Evolutionary conservation across 2,888 invertebrate species (phyloP).

Genomic region (Cecidostiba fungosa): DNA sequence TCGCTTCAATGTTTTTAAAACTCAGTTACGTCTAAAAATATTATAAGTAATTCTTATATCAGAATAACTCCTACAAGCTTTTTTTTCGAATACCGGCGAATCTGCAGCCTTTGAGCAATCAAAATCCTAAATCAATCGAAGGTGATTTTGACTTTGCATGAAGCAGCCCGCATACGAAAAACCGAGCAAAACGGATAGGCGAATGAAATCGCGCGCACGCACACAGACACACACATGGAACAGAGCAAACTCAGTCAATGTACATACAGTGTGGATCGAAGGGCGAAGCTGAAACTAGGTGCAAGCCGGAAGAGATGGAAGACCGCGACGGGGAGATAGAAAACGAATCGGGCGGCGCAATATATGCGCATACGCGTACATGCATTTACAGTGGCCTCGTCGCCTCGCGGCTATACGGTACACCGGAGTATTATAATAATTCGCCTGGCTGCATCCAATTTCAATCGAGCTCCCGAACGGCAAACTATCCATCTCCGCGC

Average conservation of each 20-base stretch:
- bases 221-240: not conserved
- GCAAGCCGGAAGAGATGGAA: not conserved
- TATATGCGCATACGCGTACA: constrained; percentile 32
- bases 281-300: not conserved
- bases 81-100: not conserved
- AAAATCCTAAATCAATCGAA: not conserved
- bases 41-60: too few species aligned
- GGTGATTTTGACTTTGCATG: not conserved
- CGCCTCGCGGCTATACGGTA: constrained; percentile 58
- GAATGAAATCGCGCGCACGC: not conserved
- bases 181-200: not conserved
- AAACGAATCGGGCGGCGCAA: constrained; percentile 22
- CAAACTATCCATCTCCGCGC: not conserved
- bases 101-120: not conserved
- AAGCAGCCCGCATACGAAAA: not conserved
- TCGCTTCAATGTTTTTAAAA: too few species aligned
- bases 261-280: not conserved
- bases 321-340: constrained; percentile 18
- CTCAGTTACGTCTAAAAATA: too few species aligned
- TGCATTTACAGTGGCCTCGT: not conserved
- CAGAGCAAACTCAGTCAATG: not conserved
- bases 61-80: too few species aligned
- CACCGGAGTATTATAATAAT: constrained; percentile 76
- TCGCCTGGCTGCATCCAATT: constrained; percentile 77
- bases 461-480: constrained; percentile 73